These are phyloP conservation scores for Nomada hirtipes DNA, from an alignment of 2,888 invertebrate species.

Conservation along the genomic window DNA sequence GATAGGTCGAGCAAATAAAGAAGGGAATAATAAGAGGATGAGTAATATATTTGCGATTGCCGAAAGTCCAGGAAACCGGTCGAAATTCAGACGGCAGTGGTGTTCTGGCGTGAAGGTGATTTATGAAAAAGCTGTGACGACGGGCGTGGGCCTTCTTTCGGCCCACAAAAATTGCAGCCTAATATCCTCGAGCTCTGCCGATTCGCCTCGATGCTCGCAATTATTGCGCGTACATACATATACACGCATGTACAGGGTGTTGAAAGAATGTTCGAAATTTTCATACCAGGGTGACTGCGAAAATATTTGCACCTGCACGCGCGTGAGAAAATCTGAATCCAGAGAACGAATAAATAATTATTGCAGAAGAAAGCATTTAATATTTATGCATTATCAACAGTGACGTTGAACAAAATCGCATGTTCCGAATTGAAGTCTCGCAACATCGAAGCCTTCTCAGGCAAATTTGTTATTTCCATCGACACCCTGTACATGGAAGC, in stretches of 20 bases:
- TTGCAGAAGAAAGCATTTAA: no score
- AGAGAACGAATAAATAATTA: no score
- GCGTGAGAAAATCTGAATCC: no score
- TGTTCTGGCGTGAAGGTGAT: slow-evolving; percentile 47
- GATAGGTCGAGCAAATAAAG: background rate
- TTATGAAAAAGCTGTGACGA: slow-evolving; percentile 60
- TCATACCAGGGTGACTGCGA: background rate
- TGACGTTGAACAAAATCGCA: no score
- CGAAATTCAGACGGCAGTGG: slow-evolving; percentile 32
- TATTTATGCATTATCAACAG: no score
- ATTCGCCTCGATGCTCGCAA: slow-evolving; percentile 56
- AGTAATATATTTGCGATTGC: slow-evolving; percentile 2
- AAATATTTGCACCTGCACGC: no score
- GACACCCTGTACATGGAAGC: slow-evolving; percentile 1
- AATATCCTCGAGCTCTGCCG: slow-evolving; percentile 52
- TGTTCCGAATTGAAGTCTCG: no score
- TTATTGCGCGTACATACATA: slow-evolving; percentile 25
- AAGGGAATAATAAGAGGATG: background rate
- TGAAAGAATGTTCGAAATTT: background rate
- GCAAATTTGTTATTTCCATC: background rate
- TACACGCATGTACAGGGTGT: slow-evolving; percentile 22
- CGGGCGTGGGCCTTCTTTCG: slow-evolving; percentile 40
- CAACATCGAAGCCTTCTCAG: no score
- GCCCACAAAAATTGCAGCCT: slow-evolving; percentile 58
- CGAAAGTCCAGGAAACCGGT: slow-evolving; percentile 26